Evolutionary conservation across 2,888 invertebrate genomes (phyloP).

Genomic region (Watsonalla cultraria): DNA sequence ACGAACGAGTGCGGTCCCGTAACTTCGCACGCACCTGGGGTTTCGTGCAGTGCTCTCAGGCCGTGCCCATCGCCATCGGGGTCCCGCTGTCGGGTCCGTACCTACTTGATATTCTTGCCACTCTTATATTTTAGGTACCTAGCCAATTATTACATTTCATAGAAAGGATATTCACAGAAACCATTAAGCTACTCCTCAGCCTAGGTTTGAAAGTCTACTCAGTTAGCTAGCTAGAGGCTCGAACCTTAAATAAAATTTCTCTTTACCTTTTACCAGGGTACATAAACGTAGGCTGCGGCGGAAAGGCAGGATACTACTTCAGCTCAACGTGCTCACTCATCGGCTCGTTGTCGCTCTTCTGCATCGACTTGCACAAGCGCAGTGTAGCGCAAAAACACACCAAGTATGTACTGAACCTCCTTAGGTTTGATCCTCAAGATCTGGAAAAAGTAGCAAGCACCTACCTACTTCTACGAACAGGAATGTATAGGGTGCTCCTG

Average conservation of each 20-base stretch:
- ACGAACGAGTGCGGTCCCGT: constrained; percentile 89
- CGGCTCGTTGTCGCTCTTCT: constrained; percentile 87
- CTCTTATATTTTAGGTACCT: neutral
- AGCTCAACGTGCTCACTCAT: constrained; percentile 88
- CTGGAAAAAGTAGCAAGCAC: no score
- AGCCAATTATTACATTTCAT: neutral
- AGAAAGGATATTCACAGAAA: no score
- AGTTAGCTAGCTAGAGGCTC: no score
- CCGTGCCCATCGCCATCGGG: constrained; percentile 90
- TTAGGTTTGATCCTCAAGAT: no score
- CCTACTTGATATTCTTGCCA: neutral
- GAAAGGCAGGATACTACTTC: constrained; percentile 90
- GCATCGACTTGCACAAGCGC: constrained; percentile 88
- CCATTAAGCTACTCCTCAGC: no score
- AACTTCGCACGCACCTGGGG: constrained; percentile 94
- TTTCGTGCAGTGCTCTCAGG: constrained; percentile 92
- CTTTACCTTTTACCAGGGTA: constrained; percentile 78
- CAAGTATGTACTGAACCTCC: constrained; percentile 45
- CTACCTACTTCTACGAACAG: no score
- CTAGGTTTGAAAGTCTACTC: no score
- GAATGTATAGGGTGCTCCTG: no score
- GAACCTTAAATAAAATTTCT: neutral
- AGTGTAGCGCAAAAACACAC: constrained; percentile 86
- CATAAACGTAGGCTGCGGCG: constrained; percentile 87
- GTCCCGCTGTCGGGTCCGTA: constrained; percentile 87